Evolutionary conservation across 2,888 invertebrate species (phyloP), one percentile per base, ranked within the genome.

Genomic region (Margaritifera margaritifera): DNA sequence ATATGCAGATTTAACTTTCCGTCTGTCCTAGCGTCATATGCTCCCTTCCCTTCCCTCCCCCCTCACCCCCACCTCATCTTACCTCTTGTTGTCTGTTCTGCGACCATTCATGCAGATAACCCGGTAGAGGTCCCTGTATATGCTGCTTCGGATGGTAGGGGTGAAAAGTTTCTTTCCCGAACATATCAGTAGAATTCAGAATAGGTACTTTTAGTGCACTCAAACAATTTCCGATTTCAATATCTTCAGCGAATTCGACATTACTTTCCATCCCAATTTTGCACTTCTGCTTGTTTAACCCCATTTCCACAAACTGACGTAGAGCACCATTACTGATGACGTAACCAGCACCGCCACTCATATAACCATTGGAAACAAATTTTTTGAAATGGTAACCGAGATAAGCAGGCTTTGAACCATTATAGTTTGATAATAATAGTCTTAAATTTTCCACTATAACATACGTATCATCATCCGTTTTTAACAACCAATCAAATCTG

Each of bases 391-490:
- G 79, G 61, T 84, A 80, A 1, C 88, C 88, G 86, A 97, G 97
- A 89, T 96, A 98, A 11, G 97, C 92, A 0, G 97, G 94, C 6
- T 94, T 93, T 0, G 92, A 91, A 0, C 94, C 92, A 80, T 93
- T 92, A 86, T 96, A 93, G 0, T 94, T 93, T 51, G 94, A 93
- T 42, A 98, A 89, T 94, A 98, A 94, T 86, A 94, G 95, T 22
- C 98, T 92, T 59, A 99, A 91, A 90, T 99, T 99, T 90, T 99
- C 99, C 59, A 99, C 93, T 51, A 99, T 92, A 50, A 98, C 96
- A 89, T 96, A 98, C 92, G 98, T 98, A 87, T 99, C 98, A 89
- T 98, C 98, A 85, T 99, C 98, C 25, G 98, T 98, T 90, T 99
- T 99, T 82, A 98, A 91, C 89, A 99, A 97, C 97, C 97, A 98